Base-by-base conservation (phyloP, 2,888 invertebrate genomes). In the Caenorhabditis sp. region DNA sequence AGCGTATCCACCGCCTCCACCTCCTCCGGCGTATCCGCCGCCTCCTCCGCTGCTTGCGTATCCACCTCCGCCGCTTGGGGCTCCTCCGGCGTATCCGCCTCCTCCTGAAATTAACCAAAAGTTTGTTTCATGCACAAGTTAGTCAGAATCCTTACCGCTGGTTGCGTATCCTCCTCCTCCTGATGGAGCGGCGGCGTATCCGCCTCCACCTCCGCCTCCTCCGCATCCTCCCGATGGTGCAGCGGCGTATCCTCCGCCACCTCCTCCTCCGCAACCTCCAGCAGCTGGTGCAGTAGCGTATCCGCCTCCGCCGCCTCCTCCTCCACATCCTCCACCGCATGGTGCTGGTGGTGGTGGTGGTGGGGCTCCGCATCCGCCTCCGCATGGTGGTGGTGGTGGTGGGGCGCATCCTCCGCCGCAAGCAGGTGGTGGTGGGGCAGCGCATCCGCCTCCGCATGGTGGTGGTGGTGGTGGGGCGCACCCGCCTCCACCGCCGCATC, bases 21-120 rank as follows among this genome's bases (percentile, higher is more conserved):
- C 58, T n/a, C 27, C 56, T 21, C 56, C 56, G 8, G 57, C 10
- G 56, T 56, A 27, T 27, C 63, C 56, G 3, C 69, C 69, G n/a
- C 67, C 62, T 7, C 62, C 62, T 50, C 62, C 67, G 38, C 68
- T 59, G 59, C 31, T 54, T 31, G 67, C 14, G 59, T 63, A 68
- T 59, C 69, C 73, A 43, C 71, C 67, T 52, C 68, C 68, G 14
- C 74, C 74, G 49, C 64, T 67, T 20, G 74, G 59, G 67, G 69
- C 69, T 60, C 73, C 73, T 20, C 67, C 71, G 60, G 67, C 43
- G 63, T 67, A 63, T 71, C 68, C 72, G 23, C 65, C 59, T 25
- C 61, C 63, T 20, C 7, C 17, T 38, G 20, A 59, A 59, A 12
- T 21, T 4, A 38, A 57, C n/a, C 50, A 17, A 17, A 50, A 23